These are phyloP conservation scores for Pterostichus madidus DNA, from an alignment of 2,888 invertebrate species.

Conservation along the genomic window DNA sequence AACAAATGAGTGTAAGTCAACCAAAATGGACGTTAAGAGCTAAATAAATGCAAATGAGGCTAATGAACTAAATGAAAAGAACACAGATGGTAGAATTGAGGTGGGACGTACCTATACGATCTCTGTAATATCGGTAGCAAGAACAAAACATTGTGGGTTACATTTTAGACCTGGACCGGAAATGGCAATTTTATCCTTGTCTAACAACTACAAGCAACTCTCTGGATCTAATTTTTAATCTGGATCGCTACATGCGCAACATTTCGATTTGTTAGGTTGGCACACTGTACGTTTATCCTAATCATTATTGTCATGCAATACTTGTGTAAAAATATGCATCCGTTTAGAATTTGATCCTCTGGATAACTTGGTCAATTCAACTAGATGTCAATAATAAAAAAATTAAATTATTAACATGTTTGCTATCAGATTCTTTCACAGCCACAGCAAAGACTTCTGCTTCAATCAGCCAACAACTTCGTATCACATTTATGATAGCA, in stretches of 20 bases:
- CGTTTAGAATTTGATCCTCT: constrained; percentile 31
- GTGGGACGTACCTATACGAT: constrained; percentile 76
- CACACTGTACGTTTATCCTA: constrained; percentile 31
- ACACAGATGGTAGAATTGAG: constrained; percentile 60
- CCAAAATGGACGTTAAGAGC: constrained; percentile 33
- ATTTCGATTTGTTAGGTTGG: constrained; percentile 20
- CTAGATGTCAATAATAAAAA: constrained; percentile 6
- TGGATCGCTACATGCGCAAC: constrained; percentile 57
- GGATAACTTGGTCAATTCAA: constrained; percentile 1
- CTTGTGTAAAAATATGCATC: constrained; percentile 47
- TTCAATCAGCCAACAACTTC: background rate
- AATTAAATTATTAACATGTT: constrained; percentile 28
- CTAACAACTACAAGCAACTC: constrained; percentile 57
- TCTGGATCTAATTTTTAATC: constrained; percentile 42
- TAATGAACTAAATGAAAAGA: constrained; percentile 57
- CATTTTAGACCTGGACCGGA: constrained; percentile 51
- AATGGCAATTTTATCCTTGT: constrained; percentile 48
- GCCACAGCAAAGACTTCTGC: background rate
- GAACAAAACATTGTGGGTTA: constrained; percentile 69
- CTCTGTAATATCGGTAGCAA: constrained; percentile 77
- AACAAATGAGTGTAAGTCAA: constrained; percentile 29
- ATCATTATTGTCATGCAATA: constrained; percentile 50
- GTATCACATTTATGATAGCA: constrained; percentile 28
- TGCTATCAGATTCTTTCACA: constrained; percentile 25
- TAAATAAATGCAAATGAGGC: constrained; percentile 56